phyloP scores from a whole-genome alignment of 2,888 invertebrate species.

The Eilema depressum region DNA sequence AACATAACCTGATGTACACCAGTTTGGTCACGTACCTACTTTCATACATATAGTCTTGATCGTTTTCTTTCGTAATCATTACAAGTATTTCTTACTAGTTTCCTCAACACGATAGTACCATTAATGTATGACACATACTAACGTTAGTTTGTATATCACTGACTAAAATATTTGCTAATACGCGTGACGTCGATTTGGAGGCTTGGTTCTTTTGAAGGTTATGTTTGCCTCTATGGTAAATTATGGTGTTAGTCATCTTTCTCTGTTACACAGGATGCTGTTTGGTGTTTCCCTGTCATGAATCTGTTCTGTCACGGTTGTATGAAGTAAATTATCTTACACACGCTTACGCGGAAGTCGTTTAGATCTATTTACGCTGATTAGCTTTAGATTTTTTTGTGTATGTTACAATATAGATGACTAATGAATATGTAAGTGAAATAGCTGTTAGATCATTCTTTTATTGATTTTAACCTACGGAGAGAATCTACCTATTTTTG shows the following conservation, averaged over 20 bases:
- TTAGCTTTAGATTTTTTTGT: neutral
- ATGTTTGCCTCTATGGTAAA: constrained; percentile 36
- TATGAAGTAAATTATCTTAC: constrained; percentile 33
- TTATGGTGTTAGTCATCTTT: constrained; percentile 53
- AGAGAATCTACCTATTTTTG: too few species aligned
- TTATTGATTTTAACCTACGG: too few species aligned
- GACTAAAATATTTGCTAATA: constrained; percentile 29
- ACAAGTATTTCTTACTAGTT: constrained; percentile 20
- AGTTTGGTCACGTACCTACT: constrained; percentile 50
- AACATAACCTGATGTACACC: constrained; percentile 60
- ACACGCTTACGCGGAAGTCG: constrained; percentile 39
- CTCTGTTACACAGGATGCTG: constrained; percentile 43
- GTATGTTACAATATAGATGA: neutral
- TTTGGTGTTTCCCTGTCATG: constrained; percentile 59
- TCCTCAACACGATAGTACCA: neutral
- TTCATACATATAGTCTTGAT: constrained; percentile 32
- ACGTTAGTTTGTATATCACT: neutral
- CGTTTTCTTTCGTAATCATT: constrained; percentile 27
- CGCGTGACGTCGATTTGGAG: constrained; percentile 62
- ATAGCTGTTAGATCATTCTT: neutral
- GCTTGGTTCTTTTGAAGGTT: constrained; percentile 57
- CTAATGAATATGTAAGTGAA: neutral
- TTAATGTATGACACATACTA: constrained; percentile 29
- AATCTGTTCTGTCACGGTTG: constrained; percentile 37
- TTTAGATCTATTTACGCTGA: neutral